These are phyloP conservation scores for Platypus cylindrus DNA, from an alignment of 2,888 invertebrate species.

Conservation along the genomic window DNA sequence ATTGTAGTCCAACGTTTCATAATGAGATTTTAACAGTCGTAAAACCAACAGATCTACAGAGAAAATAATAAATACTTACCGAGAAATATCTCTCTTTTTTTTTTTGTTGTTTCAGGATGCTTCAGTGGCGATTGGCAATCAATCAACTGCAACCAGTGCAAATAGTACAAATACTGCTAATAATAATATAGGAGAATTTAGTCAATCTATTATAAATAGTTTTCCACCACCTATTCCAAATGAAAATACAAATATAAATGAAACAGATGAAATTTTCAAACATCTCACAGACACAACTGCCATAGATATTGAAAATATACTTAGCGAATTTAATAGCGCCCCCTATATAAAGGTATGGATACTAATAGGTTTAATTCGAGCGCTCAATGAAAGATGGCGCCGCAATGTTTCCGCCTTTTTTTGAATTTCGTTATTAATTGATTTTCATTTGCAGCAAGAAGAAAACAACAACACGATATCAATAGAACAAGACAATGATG, in stretches of 20 bases:
- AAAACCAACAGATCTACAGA: no score
- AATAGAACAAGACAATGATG: constrained; percentile 12
- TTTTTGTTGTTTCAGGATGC: constrained; percentile 55
- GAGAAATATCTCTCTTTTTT: no score
- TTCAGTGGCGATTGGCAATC: constrained; percentile 43
- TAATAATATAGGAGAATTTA: constrained; percentile 48
- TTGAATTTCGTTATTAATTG: no score
- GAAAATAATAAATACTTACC: no score
- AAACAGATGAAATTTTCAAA: constrained; percentile 69
- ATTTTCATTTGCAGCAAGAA: constrained; percentile 33
- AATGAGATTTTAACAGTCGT: no score
- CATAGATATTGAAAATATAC: constrained; percentile 75
- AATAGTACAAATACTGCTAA: constrained; percentile 21
- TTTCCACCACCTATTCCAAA: constrained; percentile 52
- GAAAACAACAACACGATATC: constrained; percentile 40
- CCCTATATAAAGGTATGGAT: constrained; percentile 56
- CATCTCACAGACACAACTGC: constrained; percentile 72
- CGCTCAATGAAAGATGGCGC: constrained; percentile 1
- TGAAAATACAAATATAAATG: constrained; percentile 27
- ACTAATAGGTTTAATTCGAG: not conserved
- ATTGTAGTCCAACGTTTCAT: no score
- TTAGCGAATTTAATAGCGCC: constrained; percentile 56
- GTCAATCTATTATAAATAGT: constrained; percentile 58
- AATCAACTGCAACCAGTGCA: constrained; percentile 35
- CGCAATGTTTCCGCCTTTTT: no score